A percentile compares a stretch with the other conserved stretches of the same genome.
Evolutionary conservation across 37 sponge, comb jelly and placozoan species (phyloP).

Genomic region (Dysidea cf. avara): DNA sequence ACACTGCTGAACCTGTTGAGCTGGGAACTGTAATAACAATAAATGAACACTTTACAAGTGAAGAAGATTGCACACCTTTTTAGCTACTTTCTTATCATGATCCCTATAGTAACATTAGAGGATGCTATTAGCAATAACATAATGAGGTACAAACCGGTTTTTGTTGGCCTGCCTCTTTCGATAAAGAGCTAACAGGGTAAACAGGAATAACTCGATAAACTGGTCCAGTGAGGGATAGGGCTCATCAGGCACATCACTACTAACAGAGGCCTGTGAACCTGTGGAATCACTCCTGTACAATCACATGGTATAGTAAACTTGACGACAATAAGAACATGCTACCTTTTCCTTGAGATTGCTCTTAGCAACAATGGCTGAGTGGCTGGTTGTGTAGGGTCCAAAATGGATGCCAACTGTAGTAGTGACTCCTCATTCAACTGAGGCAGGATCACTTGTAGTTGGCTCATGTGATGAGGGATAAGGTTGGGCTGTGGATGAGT

Average conservation of each 20-base stretch:
- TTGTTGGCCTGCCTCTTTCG: slow-evolving; percentile 9
- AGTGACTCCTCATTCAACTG: slow-evolving; percentile 33
- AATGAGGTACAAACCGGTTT: too few relatives aligned
- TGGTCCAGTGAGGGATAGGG: slow-evolving; percentile 26
- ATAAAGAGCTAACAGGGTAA: slow-evolving; percentile 44
- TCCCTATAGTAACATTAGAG: background rate
- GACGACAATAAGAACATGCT: background rate
- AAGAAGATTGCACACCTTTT: background rate
- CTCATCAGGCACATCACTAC: background rate
- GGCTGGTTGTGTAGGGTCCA: slow-evolving; percentile 69
- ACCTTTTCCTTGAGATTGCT: slow-evolving; percentile 52
- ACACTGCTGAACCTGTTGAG: slow-evolving; percentile 22
- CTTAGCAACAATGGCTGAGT: slow-evolving; percentile 59
- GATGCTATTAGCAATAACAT: too few relatives aligned
- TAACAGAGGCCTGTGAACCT: slow-evolving; percentile 42
- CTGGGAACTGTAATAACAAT: slow-evolving; percentile 23
- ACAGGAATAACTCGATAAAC: slow-evolving; percentile 62
- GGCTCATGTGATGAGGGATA: slow-evolving; percentile 33
- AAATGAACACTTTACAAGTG: background rate
- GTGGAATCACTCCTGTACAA: slow-evolving; percentile 65
- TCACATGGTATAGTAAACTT: background rate
- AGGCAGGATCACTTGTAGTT: slow-evolving; percentile 47
- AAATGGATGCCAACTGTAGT: slow-evolving; percentile 39
- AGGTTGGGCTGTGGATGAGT: slow-evolving; percentile 55
- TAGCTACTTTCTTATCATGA: background rate